Conservation (phyloP, 1,140 invertebrate genomes). For the Drosophila lowei region DNA sequence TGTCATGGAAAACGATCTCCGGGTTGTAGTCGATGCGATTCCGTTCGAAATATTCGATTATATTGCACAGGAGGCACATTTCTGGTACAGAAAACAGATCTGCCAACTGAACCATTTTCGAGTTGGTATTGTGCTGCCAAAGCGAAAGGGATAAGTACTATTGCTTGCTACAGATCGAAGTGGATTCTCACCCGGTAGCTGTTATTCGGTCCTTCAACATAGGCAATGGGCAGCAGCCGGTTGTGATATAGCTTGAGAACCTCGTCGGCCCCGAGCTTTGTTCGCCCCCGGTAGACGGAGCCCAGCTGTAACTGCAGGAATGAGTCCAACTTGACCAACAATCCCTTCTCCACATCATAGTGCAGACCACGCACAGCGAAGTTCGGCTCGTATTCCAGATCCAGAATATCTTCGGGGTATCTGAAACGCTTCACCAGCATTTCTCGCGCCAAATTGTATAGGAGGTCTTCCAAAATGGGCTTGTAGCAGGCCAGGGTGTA, state of each 20-base stretch:
- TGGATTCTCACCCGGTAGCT: conserved; percentile 62
- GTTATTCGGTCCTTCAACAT: conserved; percentile 89
- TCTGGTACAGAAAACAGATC: conserved; percentile 99
- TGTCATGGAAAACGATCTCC: conserved; percentile 97
- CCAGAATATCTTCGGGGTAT: conserved; percentile 94
- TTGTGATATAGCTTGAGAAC: conserved; percentile 94
- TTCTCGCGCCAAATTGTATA: conserved; percentile 95
- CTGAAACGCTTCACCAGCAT: conserved; percentile 94
- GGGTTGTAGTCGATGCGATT: conserved; percentile 97
- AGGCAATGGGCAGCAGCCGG: conserved; percentile 91
- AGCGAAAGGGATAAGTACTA: conserved; percentile 26
- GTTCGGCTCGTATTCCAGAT: conserved; percentile 92
- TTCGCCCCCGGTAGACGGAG: conserved; percentile 95
- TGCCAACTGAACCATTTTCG: conserved; percentile 96
- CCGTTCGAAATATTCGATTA: conserved; percentile 95
- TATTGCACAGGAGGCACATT: conserved; percentile 96
- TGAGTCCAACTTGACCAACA: conserved; percentile 97
- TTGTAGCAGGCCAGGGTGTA: conserved; percentile 99
- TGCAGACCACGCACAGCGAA: conserved; percentile 97
- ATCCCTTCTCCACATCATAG: conserved; percentile 97
- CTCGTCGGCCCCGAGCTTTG: conserved; percentile 92
- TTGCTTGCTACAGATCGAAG: conserved; percentile 2
- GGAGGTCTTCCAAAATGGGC: conserved; percentile 93
- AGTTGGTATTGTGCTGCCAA: conserved; percentile 85
- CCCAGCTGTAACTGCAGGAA: conserved; percentile 98